A percentile compares a stretch with the other conserved stretches of the same genome.
Conservation (phyloP, 2,113 vertebrate genomes). For the Synodontis membranacea region DNA sequence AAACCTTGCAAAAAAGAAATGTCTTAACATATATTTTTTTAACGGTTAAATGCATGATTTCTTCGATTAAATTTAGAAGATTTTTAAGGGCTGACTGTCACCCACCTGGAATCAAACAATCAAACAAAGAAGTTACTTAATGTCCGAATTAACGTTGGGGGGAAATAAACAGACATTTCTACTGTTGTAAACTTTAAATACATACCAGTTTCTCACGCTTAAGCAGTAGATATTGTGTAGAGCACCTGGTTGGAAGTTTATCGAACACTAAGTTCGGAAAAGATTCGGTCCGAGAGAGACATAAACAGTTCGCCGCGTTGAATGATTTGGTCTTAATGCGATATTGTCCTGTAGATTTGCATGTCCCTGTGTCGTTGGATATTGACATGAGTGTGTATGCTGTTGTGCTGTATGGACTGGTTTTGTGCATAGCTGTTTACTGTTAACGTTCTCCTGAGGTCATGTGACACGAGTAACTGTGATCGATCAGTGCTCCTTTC, state of each 20-base stretch:
- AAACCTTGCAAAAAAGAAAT: not conserved
- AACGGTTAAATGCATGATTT: not conserved
- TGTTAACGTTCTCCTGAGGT: slow-evolving; percentile 49
- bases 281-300: not conserved
- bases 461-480: slow-evolving; percentile 57
- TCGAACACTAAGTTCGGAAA: not conserved
- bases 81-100: not conserved
- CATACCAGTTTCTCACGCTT: not conserved
- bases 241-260: not conserved
- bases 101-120: not conserved
- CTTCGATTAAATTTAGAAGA: not conserved
- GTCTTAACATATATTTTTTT: not conserved
- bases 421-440: slow-evolving; percentile 49
- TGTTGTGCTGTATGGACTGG: slow-evolving; percentile 50
- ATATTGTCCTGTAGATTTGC: slow-evolving; percentile 38
- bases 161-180: not conserved
- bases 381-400: slow-evolving; percentile 46
- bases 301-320: not conserved
- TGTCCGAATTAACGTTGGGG: not conserved
- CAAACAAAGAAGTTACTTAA: not conserved
- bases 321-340: slow-evolving; percentile 18
- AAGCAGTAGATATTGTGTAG: not conserved
- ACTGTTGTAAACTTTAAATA: not conserved
- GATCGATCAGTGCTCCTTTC: slow-evolving; percentile 25
- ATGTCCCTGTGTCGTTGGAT: slow-evolving; percentile 51